Percentiles rank a stretch among this genome's conserved stretches.
These are phyloP conservation scores for Emydura subglobosa DNA, from an alignment of 2,113 vertebrate species.

Conservation along the genomic window DNA sequence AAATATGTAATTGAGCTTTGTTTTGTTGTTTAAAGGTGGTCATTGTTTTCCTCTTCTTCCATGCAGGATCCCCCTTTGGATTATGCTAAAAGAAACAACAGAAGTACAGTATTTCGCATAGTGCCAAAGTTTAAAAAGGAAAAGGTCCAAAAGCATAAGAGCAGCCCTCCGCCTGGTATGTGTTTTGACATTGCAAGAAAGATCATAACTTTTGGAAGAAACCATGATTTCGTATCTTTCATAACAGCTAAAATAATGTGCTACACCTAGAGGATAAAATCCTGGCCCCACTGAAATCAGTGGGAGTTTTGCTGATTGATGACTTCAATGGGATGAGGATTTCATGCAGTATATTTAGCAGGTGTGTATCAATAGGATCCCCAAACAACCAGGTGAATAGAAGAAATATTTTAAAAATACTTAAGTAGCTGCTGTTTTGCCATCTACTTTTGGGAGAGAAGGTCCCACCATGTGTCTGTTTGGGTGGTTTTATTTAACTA, in stretches of 20 bases:
- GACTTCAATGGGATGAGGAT: constrained; percentile 6
- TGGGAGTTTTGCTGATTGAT: background rate
- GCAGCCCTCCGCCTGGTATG: constrained; percentile 93
- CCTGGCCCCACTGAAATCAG: background rate
- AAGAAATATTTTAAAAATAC: background rate
- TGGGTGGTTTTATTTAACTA: constrained; percentile 4
- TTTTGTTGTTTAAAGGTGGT: background rate
- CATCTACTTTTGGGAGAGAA: background rate
- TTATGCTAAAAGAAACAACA: constrained; percentile 96
- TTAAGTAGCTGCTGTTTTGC: background rate
- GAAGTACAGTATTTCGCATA: constrained; percentile 95
- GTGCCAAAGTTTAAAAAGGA: constrained; percentile 99
- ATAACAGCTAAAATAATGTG: background rate
- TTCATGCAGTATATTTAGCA: background rate
- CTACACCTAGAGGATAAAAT: background rate
- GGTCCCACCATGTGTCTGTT: background rate
- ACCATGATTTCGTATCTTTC: background rate
- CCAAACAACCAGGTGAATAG: background rate
- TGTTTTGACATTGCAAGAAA: constrained; percentile 42
- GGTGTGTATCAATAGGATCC: background rate
- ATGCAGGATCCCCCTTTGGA: constrained; percentile 92
- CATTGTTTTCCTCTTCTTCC: constrained; percentile 38
- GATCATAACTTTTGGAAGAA: background rate
- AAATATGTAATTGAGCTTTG: background rate
- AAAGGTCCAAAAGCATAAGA: constrained; percentile 91